phyloP scores from a whole-genome alignment of 2,113 vertebrate species.

The Chlorodrepanis virens region DNA sequence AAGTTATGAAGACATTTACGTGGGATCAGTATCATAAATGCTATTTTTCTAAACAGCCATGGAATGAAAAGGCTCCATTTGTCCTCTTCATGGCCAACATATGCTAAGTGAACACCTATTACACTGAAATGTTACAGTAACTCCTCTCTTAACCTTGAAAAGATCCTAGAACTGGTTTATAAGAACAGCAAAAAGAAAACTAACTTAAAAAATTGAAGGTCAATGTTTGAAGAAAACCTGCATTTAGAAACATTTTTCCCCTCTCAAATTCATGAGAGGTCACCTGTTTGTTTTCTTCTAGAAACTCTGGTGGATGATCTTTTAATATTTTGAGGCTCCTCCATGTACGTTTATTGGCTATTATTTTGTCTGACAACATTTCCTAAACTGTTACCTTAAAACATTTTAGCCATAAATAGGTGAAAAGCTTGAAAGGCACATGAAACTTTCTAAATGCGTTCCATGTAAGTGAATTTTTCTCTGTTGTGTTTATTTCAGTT shows the following conservation, averaged over 20 bases:
- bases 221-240: not conserved
- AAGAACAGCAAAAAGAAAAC: not conserved
- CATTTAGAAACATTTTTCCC: not conserved
- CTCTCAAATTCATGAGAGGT: not conserved
- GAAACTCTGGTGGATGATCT: not conserved
- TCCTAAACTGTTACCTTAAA: not conserved
- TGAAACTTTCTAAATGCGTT: not conserved
- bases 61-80: slow-evolving; percentile 12
- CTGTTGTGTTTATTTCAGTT: slow-evolving; percentile 40
- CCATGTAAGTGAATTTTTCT: not conserved
- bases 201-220: not conserved
- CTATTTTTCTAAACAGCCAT: slow-evolving; percentile 5
- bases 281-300: not conserved
- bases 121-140: slow-evolving; percentile 6
- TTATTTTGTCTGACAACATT: not conserved
- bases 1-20: slow-evolving; percentile 13
- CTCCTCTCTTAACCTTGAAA: slow-evolving; percentile 26
- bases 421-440: not conserved
- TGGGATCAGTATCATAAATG: not conserved
- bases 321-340: not conserved
- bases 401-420: slow-evolving; percentile 13
- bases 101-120: slow-evolving; percentile 30
- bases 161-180: not conserved
- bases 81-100: slow-evolving; percentile 5
- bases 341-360: not conserved